Conservation (phyloP, 2,888 invertebrate species). For the Copidosoma aretas region DNA sequence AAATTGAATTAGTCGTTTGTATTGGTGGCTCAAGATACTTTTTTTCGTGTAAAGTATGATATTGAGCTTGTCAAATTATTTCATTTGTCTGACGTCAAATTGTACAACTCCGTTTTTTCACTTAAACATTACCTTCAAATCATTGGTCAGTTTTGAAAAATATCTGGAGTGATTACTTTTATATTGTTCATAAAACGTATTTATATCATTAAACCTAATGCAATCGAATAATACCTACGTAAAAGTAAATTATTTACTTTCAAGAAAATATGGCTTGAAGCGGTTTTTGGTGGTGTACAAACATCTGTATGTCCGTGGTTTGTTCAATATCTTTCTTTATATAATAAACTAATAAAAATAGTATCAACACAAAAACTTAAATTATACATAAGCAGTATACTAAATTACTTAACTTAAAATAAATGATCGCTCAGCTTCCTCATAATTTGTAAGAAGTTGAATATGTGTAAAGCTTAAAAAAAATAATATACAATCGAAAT, state of each 20-base stretch:
- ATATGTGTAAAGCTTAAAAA: conserved; percentile 32
- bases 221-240: conserved; percentile 28
- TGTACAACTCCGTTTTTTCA: conserved; percentile 36
- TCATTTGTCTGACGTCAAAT: conserved; percentile 34
- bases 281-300: conserved; percentile 36
- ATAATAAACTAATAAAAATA: conserved; percentile 37
- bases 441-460: conserved; percentile 24
- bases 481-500: conserved; percentile 30
- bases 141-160: conserved; percentile 29
- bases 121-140: conserved; percentile 37
- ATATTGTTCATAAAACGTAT: conserved; percentile 31
- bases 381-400: conserved; percentile 20
- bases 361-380: conserved; percentile 35
- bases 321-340: conserved; percentile 25
- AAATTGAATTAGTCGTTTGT: conserved; percentile 38
- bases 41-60: conserved; percentile 37
- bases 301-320: conserved; percentile 20
- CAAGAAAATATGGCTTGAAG: conserved; percentile 40
- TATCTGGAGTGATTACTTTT: conserved; percentile 30
- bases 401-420: no score
- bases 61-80: conserved; percentile 33
- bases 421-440: conserved; percentile 13
- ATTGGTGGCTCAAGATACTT: conserved; percentile 29
- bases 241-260: conserved; percentile 31
- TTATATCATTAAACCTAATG: conserved; percentile 24